Percentiles rank a stretch among this genome's conserved stretches.
Conservation (phyloP, 2,797 vertebrate genomes). For the Rhinogobio ventralis region DNA sequence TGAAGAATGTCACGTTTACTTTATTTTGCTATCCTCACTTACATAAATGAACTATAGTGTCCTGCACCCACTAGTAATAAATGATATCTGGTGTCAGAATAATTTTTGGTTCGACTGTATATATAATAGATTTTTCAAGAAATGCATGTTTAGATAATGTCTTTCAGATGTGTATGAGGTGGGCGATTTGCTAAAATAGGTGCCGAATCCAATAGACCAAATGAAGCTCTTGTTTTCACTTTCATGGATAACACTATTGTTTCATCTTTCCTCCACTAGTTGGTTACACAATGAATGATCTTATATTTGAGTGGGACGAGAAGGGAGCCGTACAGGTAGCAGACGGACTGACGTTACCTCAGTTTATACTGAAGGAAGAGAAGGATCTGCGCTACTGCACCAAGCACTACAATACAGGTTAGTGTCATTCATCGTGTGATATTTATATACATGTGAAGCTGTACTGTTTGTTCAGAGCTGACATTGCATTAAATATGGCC, state of each 20-base stretch:
- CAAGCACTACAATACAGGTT: slow-evolving; percentile 98
- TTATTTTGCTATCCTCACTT: too few relatives aligned
- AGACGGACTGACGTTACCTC: slow-evolving; percentile 93
- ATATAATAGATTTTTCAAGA: not conserved
- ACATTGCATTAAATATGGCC: slow-evolving; percentile 19
- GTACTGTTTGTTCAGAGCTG: slow-evolving; percentile 36
- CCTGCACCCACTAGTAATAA: too few relatives aligned
- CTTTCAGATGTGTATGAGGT: not conserved
- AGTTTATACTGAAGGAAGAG: slow-evolving; percentile 98
- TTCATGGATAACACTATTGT: slow-evolving; percentile 6
- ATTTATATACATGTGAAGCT: slow-evolving; percentile 41
- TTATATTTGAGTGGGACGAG: slow-evolving; percentile 99
- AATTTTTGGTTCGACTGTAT: too few relatives aligned
- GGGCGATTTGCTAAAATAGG: not conserved
- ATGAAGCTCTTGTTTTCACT: not conserved
- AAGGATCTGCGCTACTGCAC: slow-evolving; percentile 98
- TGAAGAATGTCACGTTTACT: too few relatives aligned
- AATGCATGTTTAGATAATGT: not conserved
- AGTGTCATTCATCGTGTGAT: slow-evolving; percentile 56
- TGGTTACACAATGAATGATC: slow-evolving; percentile 98
- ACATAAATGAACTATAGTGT: too few relatives aligned
- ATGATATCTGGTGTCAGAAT: too few relatives aligned
- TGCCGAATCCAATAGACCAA: not conserved
- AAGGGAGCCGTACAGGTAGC: slow-evolving; percentile 96
- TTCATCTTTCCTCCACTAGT: slow-evolving; percentile 75